phyloP scores from a whole-genome alignment of 2,888 invertebrate species.

The Zaprionus obscuricornis region DNA sequence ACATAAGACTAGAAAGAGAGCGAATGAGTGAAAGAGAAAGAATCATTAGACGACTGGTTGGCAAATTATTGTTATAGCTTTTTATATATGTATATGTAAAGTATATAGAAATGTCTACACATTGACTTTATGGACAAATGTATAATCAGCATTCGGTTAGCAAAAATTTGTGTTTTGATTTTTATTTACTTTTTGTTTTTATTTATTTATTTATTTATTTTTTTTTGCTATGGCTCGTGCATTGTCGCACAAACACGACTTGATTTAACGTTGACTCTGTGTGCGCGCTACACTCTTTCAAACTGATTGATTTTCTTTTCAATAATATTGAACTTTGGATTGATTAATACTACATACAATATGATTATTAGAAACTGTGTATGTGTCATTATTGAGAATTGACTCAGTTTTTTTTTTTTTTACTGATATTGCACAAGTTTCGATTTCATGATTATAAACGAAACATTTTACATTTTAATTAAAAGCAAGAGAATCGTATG shows the following conservation, averaged over 20 bases:
- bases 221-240: conserved; percentile 47
- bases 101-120: conserved; percentile 23
- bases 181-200: conserved; percentile 62
- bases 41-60: no score
- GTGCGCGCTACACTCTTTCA: conserved; percentile 22
- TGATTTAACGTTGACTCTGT: conserved; percentile 12
- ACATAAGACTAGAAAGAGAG: conserved; percentile 19
- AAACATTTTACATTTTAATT: conserved; percentile 39
- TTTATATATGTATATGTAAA: conserved; percentile 8
- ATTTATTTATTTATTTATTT: conserved; percentile 67
- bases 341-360: no score
- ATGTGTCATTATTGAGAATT: no score
- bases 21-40: conserved; percentile 1
- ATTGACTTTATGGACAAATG: conserved; percentile 52
- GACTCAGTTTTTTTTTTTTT: no score
- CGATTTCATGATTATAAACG: no score
- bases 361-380: no score
- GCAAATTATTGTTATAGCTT: no score
- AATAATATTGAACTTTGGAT: no score
- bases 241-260: conserved; percentile 37
- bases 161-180: conserved; percentile 65
- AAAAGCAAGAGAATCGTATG: conserved; percentile 11
- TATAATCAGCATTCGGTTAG: conserved; percentile 61
- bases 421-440: no score
- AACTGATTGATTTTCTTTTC: conserved; percentile 3